Conservation (phyloP, 2,888 invertebrate genomes). For the Thera obeliscata region DNA sequence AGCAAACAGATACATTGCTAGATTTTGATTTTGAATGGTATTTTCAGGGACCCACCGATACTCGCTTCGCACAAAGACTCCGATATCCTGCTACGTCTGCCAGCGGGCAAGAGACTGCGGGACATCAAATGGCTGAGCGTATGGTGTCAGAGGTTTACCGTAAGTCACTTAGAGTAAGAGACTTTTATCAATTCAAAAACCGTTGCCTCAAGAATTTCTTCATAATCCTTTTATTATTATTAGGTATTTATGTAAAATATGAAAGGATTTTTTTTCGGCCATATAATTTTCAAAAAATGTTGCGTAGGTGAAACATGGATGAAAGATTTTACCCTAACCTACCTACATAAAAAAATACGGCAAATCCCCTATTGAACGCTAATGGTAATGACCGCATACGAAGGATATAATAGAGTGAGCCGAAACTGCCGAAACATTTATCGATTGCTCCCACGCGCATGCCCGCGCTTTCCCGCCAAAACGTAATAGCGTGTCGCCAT, state of each 20-base stretch:
- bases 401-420: constrained; percentile 50
- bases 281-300: too few relatives aligned
- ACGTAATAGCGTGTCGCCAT: constrained; percentile 53
- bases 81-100: constrained; percentile 92
- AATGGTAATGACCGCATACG: constrained; percentile 26
- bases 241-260: too few relatives aligned
- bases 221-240: too few relatives aligned
- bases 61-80: constrained; percentile 89
- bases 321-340: too few relatives aligned
- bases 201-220: too few relatives aligned
- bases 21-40: neutral
- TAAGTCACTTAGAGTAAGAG: constrained; percentile 77
- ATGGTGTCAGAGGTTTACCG: constrained; percentile 96
- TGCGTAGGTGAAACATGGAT: too few relatives aligned
- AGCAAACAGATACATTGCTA: neutral
- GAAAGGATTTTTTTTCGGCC: too few relatives aligned
- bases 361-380: neutral
- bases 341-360: neutral
- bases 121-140: constrained; percentile 97
- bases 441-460: constrained; percentile 70
- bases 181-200: too few relatives aligned
- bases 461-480: constrained; percentile 72
- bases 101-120: constrained; percentile 91
- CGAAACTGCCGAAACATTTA: constrained; percentile 56
- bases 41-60: constrained; percentile 90